Percentiles rank a stretch among this genome's conserved stretches.
These are phyloP conservation scores for Calypte anna DNA, from an alignment of 2,113 vertebrate genomes.

Conservation along the genomic window DNA sequence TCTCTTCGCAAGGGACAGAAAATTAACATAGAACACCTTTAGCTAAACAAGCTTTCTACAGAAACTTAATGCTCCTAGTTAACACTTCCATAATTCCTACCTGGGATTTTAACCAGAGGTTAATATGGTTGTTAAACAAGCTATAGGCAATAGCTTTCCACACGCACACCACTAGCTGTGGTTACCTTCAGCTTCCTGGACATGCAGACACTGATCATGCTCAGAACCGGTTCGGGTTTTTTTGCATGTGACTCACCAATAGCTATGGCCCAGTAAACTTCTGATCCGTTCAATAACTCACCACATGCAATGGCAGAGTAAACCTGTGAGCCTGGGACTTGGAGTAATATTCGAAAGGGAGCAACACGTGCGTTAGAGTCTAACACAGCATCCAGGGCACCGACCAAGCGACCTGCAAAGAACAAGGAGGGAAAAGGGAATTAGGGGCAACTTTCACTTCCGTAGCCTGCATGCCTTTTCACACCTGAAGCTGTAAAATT, in stretches of 20 bases:
- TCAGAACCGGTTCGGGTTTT: slow-evolving; percentile 36
- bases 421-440: neutral
- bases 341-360: slow-evolving; percentile 93
- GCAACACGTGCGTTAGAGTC: slow-evolving; percentile 92
- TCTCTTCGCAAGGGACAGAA: neutral
- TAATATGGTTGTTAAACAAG: slow-evolving; percentile 40
- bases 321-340: slow-evolving; percentile 92
- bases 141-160: neutral
- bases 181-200: slow-evolving; percentile 73
- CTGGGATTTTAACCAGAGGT: neutral
- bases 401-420: slow-evolving; percentile 89
- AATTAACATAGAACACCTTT: neutral
- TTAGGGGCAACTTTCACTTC: neutral
- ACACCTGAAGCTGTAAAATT: neutral
- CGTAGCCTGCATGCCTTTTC: neutral
- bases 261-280: slow-evolving; percentile 92
- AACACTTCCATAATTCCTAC: neutral
- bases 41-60: neutral
- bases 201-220: slow-evolving; percentile 79
- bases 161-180: neutral
- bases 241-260: slow-evolving; percentile 83
- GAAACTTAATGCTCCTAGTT: neutral
- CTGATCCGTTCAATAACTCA: slow-evolving; percentile 86
- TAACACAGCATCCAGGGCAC: slow-evolving; percentile 92
- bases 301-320: slow-evolving; percentile 96